phyloP scores from a whole-genome alignment of 1,140 invertebrate species.

The Psix sp. region DNA sequence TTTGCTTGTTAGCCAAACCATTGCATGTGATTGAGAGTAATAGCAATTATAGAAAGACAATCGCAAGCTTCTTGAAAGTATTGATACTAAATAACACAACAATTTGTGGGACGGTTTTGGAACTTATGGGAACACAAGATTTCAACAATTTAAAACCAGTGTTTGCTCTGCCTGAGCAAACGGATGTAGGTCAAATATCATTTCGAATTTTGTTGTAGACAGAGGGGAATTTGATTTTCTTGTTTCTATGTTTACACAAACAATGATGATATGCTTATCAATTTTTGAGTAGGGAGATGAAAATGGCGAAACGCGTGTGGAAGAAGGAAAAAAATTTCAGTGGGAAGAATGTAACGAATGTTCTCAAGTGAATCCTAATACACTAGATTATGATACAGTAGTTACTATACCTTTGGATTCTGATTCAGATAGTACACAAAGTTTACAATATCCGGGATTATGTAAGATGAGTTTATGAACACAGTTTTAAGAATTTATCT shows the following conservation, averaged over 20 bases:
- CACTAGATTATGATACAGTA: slow-evolving; percentile 30
- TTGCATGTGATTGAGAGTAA: slow-evolving; percentile 16
- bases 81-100: slow-evolving; percentile 21
- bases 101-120: slow-evolving; percentile 31
- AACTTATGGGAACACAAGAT: slow-evolving; percentile 35
- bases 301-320: neutral
- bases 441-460: neutral
- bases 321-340: slow-evolving; percentile 10
- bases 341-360: slow-evolving; percentile 50
- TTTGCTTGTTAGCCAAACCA: slow-evolving; percentile 34
- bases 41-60: slow-evolving; percentile 4
- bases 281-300: neutral
- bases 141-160: slow-evolving; percentile 1
- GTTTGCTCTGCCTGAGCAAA: no score
- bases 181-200: no score
- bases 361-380: slow-evolving; percentile 2
- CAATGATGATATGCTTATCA: no score
- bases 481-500: no score
- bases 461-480: no score
- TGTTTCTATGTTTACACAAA: no score
- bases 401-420: slow-evolving; percentile 39
- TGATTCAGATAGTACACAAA: slow-evolving; percentile 28
- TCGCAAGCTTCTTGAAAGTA: slow-evolving; percentile 39
- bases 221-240: no score
- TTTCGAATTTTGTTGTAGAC: no score